Evolutionary conservation across 2,113 vertebrate species (phyloP), one percentile per base, ranked within the genome.

Genomic region (Mormyrus lacerda): DNA sequence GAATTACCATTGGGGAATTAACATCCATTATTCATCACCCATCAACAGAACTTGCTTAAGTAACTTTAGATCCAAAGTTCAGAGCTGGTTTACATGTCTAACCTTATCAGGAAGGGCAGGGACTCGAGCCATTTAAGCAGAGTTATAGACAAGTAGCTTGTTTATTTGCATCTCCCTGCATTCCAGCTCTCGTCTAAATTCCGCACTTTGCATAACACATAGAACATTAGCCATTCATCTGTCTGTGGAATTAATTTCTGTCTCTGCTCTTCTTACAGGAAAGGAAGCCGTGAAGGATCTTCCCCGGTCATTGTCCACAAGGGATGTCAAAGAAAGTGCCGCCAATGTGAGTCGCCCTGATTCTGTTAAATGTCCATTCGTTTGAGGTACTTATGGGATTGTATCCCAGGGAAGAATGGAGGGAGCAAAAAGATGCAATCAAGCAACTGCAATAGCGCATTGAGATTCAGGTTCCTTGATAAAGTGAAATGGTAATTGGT

Each of bases 181-280:
- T 85, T 85, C 4, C 44, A 85, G 45, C 44, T 50, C 83, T 85
- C 8, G 47, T 24, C n/a, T 85, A 47, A 85, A 85, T 85, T 3
- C 47, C 8, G 5, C 3, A 27, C 42, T n/a, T 48, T 85, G 44
- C 47, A 13, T 15, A 27, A 31, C 45, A 48, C 45, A 27, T 27
- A 85, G 9, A 50, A 85, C 47, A 50, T 85, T 50, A 4, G 3
- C n/a, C 44, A 11, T 85, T 48, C 24, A n/a, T 85, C 5, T n/a
- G 44, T 47, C 11, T 13, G 69, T 17, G 69, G 31, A 17, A 76
- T 39, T 85, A 17, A 42, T 69, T 89, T 89, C 44, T 87, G 21
- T 89, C 44, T 87, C 8, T 89, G 58, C 31, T 15, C 47, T 21
- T 89, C 51, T 89, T 55, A 76, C 89, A 89, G 89, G 84, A 73